These are phyloP conservation scores for Eristalis intricaria DNA, from an alignment of 2,888 invertebrate genomes.

Conservation along the genomic window DNA sequence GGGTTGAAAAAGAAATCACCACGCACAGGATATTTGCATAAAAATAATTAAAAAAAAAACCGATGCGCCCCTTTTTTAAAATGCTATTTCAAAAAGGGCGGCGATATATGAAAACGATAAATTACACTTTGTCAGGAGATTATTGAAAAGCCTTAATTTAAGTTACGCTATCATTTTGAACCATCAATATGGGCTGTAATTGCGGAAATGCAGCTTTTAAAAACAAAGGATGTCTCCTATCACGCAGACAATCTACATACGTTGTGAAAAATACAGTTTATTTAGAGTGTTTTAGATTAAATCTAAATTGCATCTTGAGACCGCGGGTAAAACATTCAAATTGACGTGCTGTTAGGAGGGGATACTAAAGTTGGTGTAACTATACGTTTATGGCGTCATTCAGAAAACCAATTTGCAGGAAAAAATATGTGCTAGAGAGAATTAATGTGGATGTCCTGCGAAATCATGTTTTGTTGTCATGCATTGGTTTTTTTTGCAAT, in stretches of 20 bases:
- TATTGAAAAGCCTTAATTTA: conserved; percentile 63
- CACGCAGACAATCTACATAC: not conserved
- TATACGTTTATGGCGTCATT: not conserved
- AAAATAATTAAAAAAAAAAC: conserved; percentile 65
- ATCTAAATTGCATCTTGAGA: not conserved
- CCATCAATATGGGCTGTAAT: conserved; percentile 52
- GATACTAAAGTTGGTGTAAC: too few relatives aligned
- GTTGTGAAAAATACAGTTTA: not conserved
- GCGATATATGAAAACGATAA: conserved; percentile 38
- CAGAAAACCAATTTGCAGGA: not conserved
- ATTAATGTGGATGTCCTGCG: not conserved
- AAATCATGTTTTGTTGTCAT: not conserved
- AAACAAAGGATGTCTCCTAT: not conserved
- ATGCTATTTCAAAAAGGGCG: not conserved
- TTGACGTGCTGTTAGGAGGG: not conserved
- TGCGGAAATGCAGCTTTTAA: conserved; percentile 33
- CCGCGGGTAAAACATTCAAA: not conserved
- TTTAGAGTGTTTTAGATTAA: not conserved
- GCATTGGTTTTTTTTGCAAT: not conserved
- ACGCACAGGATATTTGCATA: conserved; percentile 63
- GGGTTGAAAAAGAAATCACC: conserved; percentile 25
- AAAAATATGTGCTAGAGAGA: not conserved
- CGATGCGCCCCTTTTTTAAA: conserved; percentile 28
- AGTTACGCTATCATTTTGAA: conserved; percentile 60
- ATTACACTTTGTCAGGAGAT: conserved; percentile 71